Conservation (phyloP, 2,113 vertebrate genomes). For the Rhabdomys dilectus region DNA sequence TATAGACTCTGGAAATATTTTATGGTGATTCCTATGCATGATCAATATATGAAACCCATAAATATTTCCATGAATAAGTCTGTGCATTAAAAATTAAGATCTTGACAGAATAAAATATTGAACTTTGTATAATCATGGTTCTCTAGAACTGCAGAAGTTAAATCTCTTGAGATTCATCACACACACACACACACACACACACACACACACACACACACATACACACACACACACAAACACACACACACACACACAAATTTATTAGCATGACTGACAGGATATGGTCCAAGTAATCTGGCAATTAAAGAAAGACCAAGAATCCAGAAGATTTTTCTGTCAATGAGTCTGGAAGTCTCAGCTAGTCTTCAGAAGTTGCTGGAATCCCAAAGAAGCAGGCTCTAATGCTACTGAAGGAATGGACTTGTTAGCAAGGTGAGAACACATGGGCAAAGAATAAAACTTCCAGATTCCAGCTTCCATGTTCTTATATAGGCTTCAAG, state of each 20-base stretch:
- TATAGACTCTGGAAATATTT: neutral
- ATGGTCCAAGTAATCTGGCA: neutral
- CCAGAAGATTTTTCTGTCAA: neutral
- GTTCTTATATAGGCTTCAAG: neutral
- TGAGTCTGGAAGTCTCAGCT: neutral
- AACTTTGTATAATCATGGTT: neutral
- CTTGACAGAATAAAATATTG: conserved; percentile 31
- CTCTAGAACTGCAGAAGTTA: neutral
- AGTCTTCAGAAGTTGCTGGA: neutral
- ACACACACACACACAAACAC: neutral
- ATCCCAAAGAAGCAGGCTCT: neutral
- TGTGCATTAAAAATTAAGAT: conserved; percentile 40
- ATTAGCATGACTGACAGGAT: neutral
- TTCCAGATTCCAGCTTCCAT: neutral
- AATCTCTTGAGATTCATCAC: neutral
- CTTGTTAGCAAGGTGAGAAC: neutral
- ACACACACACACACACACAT: neutral
- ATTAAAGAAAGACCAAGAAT: neutral
- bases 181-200: neutral
- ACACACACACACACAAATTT: neutral
- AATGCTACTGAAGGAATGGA: neutral
- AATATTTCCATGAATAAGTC: neutral
- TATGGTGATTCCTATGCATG: neutral
- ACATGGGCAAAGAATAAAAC: neutral
- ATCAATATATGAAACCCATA: conserved; percentile 13